These are phyloP conservation scores for Ennomos erosarius DNA, from an alignment of 2,888 invertebrate species.

Conservation along the genomic window DNA sequence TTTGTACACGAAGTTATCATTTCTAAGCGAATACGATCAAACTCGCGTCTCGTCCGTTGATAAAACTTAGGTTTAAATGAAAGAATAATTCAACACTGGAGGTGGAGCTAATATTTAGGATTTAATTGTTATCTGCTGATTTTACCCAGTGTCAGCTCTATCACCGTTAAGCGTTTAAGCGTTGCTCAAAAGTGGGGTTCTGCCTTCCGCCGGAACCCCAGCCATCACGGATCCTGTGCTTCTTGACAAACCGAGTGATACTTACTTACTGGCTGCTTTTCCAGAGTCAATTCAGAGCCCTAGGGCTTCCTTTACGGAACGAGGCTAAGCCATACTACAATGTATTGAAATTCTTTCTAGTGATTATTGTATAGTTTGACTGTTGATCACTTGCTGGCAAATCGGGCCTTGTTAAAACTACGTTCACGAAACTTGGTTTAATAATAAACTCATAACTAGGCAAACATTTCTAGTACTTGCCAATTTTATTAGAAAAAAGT, in stretches of 20 bases:
- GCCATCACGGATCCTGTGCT: slow-evolving; percentile 49
- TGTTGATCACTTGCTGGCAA: slow-evolving; percentile 19
- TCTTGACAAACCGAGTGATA: slow-evolving; percentile 42
- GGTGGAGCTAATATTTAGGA: slow-evolving; percentile 27
- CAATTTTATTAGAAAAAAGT: slow-evolving; percentile 5
- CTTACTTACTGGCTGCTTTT: slow-evolving; percentile 24
- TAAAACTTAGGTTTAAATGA: slow-evolving; percentile 19
- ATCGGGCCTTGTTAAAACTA: background rate
- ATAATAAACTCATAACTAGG: no score
- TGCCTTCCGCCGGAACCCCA: slow-evolving; percentile 29
- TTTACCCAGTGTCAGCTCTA: slow-evolving; percentile 48
- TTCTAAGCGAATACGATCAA: slow-evolving; percentile 11
- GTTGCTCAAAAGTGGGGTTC: slow-evolving; percentile 48
- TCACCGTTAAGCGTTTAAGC: slow-evolving; percentile 43
- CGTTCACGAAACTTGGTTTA: background rate
- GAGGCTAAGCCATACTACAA: slow-evolving; percentile 32
- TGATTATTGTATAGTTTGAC: slow-evolving; percentile 11
- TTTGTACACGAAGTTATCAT: slow-evolving; percentile 6
- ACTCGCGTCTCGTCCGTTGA: slow-evolving; percentile 6
- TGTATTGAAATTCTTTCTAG: slow-evolving; percentile 17
- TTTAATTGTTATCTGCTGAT: slow-evolving; percentile 50
- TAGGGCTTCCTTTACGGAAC: slow-evolving; percentile 18
- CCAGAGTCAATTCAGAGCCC: slow-evolving; percentile 18
- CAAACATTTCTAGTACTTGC: slow-evolving; percentile 1
- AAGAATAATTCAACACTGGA: slow-evolving; percentile 5